Base-by-base conservation (phyloP, 64 coral and sea anemone genomes). In the Dendronephthya gigantea region DNA sequence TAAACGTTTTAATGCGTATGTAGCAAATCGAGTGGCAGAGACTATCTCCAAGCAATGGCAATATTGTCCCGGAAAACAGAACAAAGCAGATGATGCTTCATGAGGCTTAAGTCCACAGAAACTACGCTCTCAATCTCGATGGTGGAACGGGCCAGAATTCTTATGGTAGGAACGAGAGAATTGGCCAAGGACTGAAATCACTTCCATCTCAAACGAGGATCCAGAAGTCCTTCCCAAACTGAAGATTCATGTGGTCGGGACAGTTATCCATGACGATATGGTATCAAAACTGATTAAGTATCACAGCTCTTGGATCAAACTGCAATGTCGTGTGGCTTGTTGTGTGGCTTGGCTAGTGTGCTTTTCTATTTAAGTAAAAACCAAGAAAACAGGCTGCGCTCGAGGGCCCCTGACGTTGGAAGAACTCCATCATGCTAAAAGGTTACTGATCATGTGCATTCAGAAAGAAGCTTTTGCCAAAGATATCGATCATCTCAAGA, bases 251-350 rank as follows among this genome's bases (percentile, higher is more conserved):
- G 30, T 12, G 2, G 29, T 87, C 9, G 83, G 28, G 33, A 81
- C 69, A 12, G 31, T 13, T 16, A 3, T 6, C 10, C 17, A 72
- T 17, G 22, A 29, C 28, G 40, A 27, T 74, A 72, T 31, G 34
- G 48, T 70, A 19, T 81, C 13, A 79, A 34, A 72, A 4, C 50
- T 93, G 28, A 49, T 90, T 37, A 51, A 52, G 55, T 84, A 51
- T 29, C 62, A 35, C 58, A 87, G 92, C 83, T 88, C 82, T 13
- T 93, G 88, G 88, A 12, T 37, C 70, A 41, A 14, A n/a, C 6
- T 93, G 17, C 92, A 93, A 88, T 62, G 85, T n/a, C 70, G 10
- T 47, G 65, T 93, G 49, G 92, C 82, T 8, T 90, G 92, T n/a
- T n/a, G n/a, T n/a, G n/a, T n/a, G n/a, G n/a, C n/a, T n/a, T n/a